Base-by-base conservation (phyloP, 2,797 vertebrate genomes). In the Dicrostonyx torquatus region DNA sequence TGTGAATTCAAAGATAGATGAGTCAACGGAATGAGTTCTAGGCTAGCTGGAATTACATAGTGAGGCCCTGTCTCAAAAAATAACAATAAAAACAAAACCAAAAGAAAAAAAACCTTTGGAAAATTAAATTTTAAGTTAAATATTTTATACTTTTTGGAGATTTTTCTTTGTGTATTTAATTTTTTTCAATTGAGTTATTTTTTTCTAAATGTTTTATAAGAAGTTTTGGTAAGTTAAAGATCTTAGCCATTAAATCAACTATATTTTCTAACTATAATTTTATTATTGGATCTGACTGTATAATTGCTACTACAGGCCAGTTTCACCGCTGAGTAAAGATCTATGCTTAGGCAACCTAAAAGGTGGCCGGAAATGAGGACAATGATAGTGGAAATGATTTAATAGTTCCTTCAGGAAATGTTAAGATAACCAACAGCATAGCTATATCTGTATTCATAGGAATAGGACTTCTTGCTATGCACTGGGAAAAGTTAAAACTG, bases 191-290 rank as follows among this genome's bases (percentile, higher is more conserved):
- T 82, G 20, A 34, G 20, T 60, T 79, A 18, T 90, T 88, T 72
- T 72, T 87, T 83, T 40, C 31, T 91, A 26, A 62, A 6, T 84
- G 55, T 62, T 83, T 93, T 64, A 7, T 88, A 90, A 92, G 18
- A 80, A 45, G 13, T 78, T 53, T 91, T 93, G 15, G 37, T 68
- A 79, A 43, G 9, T 60, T 89, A n/a, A 82, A 73, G 26, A 83
- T 78, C 40, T 89, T 60, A 89, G 68, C 73, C 6, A 89, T 94
- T 79, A 13, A 76, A 89, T 84, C 53, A 87, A 73, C 14, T 50
- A 8, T 12, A 79, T 80, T 87, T 91, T 76, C 77, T 91, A 50
- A 64, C 1, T 34, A 26, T 48, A 77, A 37, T 70, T 87, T 89
- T 75, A 50, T 53, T 72, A 48, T 66, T 66, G 76, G 15, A 31